Base-by-base conservation (phyloP, 1,140 invertebrate genomes). In the Pantala flavescens region DNA sequence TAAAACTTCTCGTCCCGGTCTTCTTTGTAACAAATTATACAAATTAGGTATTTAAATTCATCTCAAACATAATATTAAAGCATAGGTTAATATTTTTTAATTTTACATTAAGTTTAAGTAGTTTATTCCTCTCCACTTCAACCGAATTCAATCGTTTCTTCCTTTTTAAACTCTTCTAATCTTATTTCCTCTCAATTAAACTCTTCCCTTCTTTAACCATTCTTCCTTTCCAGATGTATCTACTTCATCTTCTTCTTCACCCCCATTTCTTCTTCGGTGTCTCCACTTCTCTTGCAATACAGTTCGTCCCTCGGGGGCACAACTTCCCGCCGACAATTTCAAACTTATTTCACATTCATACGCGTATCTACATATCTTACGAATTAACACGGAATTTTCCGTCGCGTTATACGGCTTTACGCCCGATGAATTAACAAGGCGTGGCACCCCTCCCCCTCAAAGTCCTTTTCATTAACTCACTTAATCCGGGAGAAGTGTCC, bases 341-440 rank as follows among this genome's bases (percentile, higher is more conserved):
- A 63, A 63, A 63, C 49, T 63, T 63, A 63, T 63, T 63, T 21
- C 49, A 63, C 49, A 63, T 63, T 63, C 49, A 63, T 63, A 63
- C 49, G 49, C 49, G 49, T 63, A 63, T 63, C 49, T 63, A 63
- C 49, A 63, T 63, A 63, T 63, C 49, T 63, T 63, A 63, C 16
- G n/a, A 63, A 63, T 63, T 63, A 63, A 63, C 49, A 63, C 49
- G 49, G 49, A 63, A 63, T 63, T 63, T 63, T 63, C 49, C 49
- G 49, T 3, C 49, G 49, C 49, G 49, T 63, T 63, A 63, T 63
- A 63, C 49, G 49, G 49, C 16, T 63, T 63, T 63, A 63, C 49
- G 49, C 49, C 49, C 49, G 12, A 63, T 63, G 49, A 63, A 63
- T 63, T 63, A 63, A 63, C 49, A 63, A 63, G 49, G 49, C 49